These are phyloP conservation scores for Neodiprion fabricii DNA, from an alignment of 1,140 invertebrate genomes.

Conservation along the genomic window DNA sequence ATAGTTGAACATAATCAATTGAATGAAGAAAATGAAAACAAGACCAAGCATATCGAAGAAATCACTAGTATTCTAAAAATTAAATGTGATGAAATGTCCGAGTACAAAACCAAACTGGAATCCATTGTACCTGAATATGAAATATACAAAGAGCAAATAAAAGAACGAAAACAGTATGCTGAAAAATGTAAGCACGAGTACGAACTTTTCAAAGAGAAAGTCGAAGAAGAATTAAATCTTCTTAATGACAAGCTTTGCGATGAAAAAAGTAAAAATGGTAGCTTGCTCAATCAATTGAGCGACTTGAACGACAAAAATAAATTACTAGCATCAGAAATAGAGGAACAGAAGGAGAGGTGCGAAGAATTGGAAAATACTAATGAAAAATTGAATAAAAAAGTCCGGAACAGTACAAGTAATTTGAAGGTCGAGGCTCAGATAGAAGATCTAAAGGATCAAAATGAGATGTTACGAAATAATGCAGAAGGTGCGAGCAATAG, in stretches of 20 bases:
- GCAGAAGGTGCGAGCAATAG: conserved; percentile 54
- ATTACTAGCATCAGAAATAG: conserved; percentile 27
- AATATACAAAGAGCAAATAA: conserved; percentile 39
- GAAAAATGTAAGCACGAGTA: conserved; percentile 46
- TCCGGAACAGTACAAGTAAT: conserved; percentile 47
- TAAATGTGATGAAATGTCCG: conserved; percentile 49
- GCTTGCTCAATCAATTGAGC: conserved; percentile 38
- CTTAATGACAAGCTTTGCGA: conserved; percentile 39
- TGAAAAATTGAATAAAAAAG: conserved; percentile 35
- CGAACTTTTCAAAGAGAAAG: conserved; percentile 36
- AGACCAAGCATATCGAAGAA: conserved; percentile 37
- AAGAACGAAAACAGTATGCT: conserved; percentile 32
- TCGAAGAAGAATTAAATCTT: conserved; percentile 25
- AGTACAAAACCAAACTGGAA: conserved; percentile 51
- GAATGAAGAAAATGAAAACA: conserved; percentile 34
- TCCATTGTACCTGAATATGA: conserved; percentile 45
- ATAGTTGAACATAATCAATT: conserved; percentile 34
- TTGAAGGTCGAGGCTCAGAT: conserved; percentile 35
- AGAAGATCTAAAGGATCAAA: conserved; percentile 45
- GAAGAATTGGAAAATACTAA: conserved; percentile 29
- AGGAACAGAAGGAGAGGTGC: conserved; percentile 30
- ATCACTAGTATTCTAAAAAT: conserved; percentile 43
- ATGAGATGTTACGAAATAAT: conserved; percentile 42
- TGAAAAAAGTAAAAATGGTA: conserved; percentile 34
- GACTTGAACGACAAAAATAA: conserved; percentile 42